Base-by-base conservation (phyloP, 2,888 invertebrate genomes). In the Macaria notata region DNA sequence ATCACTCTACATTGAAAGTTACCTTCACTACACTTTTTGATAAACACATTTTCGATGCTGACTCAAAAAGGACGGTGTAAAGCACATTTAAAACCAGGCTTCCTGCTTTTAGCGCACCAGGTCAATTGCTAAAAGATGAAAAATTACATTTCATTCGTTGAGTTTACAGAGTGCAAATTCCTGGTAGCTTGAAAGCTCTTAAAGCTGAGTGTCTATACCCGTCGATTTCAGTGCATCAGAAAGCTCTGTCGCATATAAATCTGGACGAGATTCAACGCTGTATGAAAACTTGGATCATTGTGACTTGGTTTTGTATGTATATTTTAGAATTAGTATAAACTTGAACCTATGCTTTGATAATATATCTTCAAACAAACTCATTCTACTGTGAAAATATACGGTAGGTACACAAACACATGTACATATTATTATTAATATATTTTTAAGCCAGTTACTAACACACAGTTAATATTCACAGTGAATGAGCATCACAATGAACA, bases 151-250 rank as follows among this genome's bases (percentile, higher is more conserved):
- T 42, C 31, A 33, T 9, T 50, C 33, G 4, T 31, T 33, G 31
- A 49, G 50, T 42, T 43, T 31, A 41, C 49, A 6, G 9, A 49
- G 33, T 50, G 44, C 29, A 38, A 44, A 38, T 44, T 50, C 8
- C 33, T 33, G 9, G 7, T 33, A 44, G 36, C 36, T 9, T 30
- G 36, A 50, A 44, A 50, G 36, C 50, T 49, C 33, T 50, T 44
- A 43, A 49, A 44, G 33, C 44, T 43, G 31, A 50, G 30, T 29
- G 36, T 33, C 41, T 52, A 31, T 33, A 43, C n/a, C 31, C 48
- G 43, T 56, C 55, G 41, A 50, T 49, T 42, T 33, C 4, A 33
- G 30, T 43, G 36, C 46, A 46, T 46, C 56, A 43, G 42, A 50
- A 36, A 49, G 9, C 38, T 41, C 41, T 38, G 8, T 8, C 38